Base-by-base conservation (phyloP, 2,888 invertebrate genomes). In the Rhimphoctona megacephalus region DNA sequence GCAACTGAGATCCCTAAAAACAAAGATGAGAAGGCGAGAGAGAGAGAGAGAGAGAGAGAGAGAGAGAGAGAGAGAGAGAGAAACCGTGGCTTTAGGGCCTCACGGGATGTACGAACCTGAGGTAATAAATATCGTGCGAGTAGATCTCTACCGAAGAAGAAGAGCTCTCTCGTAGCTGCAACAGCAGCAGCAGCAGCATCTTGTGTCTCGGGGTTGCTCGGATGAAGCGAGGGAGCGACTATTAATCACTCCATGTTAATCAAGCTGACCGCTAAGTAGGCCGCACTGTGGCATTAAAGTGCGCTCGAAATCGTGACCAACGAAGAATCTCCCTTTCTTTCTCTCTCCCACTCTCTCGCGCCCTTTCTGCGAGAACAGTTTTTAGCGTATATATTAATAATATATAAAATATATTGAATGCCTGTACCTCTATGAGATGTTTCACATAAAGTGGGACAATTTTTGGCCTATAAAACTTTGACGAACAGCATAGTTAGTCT, bases 171-270 rank as follows among this genome's bases (percentile, higher is more conserved):
- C 61, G 43, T 72, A 61, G 25, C 70, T 66, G 80, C 76, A 86
- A 36, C 57, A 66, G 57, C 78, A 61, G 30, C 78, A 82, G 49
- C 70, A 83, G 57, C 64, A 74, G 57, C 78, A 43, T 46, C 77
- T 73, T 64, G 74, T 66, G 61, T 78, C 73, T 73, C 77, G 33
- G 86, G 87, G 85, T 85, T 78, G 87, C 67, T 72, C 83, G 87
- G 74, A 87, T 61, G 84, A 87, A 83, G 78, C 84, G 87, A 90
- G 91, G 91, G 91, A 91, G 92, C 89, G 88, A 91, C 92, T 91
- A 93, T 93, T 93, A 93, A 93, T 93, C 93, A 93, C 90, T 91
- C 90, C 92, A 91, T 89, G 93, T 93, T 93, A 92, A 93, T 93
- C 93, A 92, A 92, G 91, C 90, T 89, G 90, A 90, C 92, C 90